Conservation (phyloP, 2,797 vertebrate species). For the Micrastur ruficollis region DNA sequence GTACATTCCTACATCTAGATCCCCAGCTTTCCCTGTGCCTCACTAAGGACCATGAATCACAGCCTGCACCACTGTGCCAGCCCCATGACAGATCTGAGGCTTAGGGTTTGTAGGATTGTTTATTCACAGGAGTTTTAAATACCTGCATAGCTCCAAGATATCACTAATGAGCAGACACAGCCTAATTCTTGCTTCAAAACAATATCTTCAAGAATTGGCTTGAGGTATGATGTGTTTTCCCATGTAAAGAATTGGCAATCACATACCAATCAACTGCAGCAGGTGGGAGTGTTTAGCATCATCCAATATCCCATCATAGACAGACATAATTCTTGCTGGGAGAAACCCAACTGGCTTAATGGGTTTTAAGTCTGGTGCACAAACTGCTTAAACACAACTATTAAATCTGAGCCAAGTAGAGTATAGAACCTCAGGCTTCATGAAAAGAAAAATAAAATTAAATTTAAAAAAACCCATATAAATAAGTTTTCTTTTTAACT, state of each 20-base stretch:
- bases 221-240: not conserved
- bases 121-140: not conserved
- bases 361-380: not conserved
- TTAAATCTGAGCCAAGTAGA: not conserved
- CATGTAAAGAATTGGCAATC: not conserved
- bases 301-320: not conserved
- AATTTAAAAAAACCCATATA: not conserved
- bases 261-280: not conserved
- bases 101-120: not conserved
- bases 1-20: not conserved
- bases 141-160: not conserved
- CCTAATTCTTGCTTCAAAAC: not conserved
- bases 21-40: not conserved
- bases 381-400: not conserved
- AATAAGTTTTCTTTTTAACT: not conserved
- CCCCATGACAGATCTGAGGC: not conserved
- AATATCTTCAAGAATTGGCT: not conserved
- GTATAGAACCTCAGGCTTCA: not conserved
- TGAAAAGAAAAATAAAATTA: not conserved
- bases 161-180: not conserved
- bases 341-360: not conserved
- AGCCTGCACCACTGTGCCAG: not conserved
- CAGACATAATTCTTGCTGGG: not conserved
- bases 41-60: not conserved
- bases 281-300: not conserved